These are phyloP conservation scores for Lanius collurio DNA, from an alignment of 2,113 vertebrate genomes.

Conservation along the genomic window DNA sequence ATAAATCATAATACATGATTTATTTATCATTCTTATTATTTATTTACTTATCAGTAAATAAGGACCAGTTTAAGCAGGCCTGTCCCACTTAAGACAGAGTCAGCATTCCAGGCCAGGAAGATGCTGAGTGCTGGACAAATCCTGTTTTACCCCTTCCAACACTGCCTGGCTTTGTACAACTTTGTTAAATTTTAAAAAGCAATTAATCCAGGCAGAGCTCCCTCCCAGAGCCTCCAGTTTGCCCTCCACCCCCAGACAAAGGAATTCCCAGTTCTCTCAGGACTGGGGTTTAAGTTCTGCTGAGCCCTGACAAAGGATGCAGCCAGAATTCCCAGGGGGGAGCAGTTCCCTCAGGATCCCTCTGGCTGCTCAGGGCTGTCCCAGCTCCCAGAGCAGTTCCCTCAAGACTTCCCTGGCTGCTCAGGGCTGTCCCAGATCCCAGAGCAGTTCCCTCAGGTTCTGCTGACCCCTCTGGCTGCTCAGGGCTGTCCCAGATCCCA, in stretches of 20 bases:
- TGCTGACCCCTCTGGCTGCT: too few species aligned
- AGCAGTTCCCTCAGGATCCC: not conserved
- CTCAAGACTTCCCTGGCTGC: too few species aligned
- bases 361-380: too few species aligned
- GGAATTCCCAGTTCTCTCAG: not conserved
- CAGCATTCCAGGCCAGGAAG: not conserved
- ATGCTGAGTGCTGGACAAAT: not conserved
- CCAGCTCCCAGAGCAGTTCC: too few species aligned
- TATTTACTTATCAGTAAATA: not conserved
- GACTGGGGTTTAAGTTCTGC: not conserved
- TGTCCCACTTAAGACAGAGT: not conserved
- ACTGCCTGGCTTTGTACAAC: not conserved
- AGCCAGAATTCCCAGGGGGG: not conserved
- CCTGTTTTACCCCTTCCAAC: not conserved
- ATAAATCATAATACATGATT: not conserved
- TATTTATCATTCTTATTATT: not conserved
- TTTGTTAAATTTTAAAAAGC: rapidly evolving
- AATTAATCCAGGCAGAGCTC: not conserved
- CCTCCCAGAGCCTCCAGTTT: not conserved
- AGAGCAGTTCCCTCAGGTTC: too few species aligned
- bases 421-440: too few species aligned
- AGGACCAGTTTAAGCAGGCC: not conserved
- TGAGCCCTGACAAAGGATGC: not conserved
- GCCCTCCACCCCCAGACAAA: not conserved
- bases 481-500: too few species aligned